Evolutionary conservation across 2,797 vertebrate species (phyloP).

Genomic region (Varecia variegata): DNA sequence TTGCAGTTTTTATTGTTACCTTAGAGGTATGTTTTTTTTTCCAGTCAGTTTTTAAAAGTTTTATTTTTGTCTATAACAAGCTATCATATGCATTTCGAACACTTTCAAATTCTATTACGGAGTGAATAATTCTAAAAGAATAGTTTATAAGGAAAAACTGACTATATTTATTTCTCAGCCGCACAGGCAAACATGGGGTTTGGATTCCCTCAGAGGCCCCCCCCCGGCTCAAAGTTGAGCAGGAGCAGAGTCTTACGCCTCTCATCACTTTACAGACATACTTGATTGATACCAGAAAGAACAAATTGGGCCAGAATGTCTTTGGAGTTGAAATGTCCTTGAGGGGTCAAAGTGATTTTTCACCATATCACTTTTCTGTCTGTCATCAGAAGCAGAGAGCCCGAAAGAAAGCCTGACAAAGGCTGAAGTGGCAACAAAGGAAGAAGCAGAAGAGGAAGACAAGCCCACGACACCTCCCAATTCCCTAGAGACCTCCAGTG

Average conservation of each 20-base stretch:
- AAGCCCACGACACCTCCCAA: fast-evolving
- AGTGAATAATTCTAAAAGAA: neutral
- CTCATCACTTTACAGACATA: fast-evolving
- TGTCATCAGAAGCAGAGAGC: constrained; percentile 20
- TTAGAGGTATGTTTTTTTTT: neutral
- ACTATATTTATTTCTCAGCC: neutral
- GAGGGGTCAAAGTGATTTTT: neutral
- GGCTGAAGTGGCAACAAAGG: neutral
- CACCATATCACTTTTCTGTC: neutral
- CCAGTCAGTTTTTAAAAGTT: neutral
- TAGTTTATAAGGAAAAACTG: neutral
- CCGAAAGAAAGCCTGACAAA: neutral
- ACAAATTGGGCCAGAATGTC: fast-evolving
- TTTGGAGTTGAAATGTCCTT: neutral
- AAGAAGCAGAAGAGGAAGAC: constrained; percentile 20
- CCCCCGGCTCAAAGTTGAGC: fast-evolving
- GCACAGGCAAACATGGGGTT: fast-evolving
- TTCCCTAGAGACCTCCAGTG: neutral
- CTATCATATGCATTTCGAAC: neutral
- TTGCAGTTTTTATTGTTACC: neutral
- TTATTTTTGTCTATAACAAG: neutral
- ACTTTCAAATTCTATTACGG: neutral
- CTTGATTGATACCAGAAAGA: too few relatives aligned
- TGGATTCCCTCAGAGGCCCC: neutral
- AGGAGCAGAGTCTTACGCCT: neutral